phyloP scores from a whole-genome alignment of 2,797 vertebrate species.

The Mareca penelope region DNA sequence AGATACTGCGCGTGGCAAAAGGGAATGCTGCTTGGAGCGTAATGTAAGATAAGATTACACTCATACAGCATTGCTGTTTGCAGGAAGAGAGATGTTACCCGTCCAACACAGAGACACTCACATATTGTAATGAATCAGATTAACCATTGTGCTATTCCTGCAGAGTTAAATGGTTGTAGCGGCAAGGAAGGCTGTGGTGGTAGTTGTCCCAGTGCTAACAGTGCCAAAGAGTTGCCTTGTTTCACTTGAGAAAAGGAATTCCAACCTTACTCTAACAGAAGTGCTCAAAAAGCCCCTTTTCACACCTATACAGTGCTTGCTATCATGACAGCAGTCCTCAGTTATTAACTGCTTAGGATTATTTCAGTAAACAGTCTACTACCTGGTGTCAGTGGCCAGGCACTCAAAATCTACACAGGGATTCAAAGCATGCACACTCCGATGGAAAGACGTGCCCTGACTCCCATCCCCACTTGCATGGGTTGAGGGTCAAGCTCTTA shows the following conservation, averaged over 20 bases:
- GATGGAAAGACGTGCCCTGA: background rate
- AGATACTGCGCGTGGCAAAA: background rate
- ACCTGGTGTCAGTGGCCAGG: background rate
- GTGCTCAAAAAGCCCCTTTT: background rate
- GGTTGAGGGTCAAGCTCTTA: constrained; percentile 10
- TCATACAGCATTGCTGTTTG: background rate
- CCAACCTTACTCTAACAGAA: background rate
- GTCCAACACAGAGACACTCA: background rate
- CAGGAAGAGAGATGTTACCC: constrained; percentile 5
- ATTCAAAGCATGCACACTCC: background rate
- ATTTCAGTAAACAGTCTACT: background rate
- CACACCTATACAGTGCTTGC: background rate
- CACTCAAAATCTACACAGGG: background rate
- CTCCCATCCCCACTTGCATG: background rate
- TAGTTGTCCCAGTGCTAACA: background rate
- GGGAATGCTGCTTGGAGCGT: background rate
- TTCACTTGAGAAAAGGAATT: background rate
- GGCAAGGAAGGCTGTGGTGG: background rate
- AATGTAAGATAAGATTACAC: background rate
- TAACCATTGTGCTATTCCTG: background rate
- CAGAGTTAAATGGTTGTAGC: background rate
- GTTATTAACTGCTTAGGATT: background rate
- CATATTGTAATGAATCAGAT: constrained; percentile 29
- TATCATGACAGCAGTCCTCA: background rate
- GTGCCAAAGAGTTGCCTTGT: background rate